Evolutionary conservation across 2,888 invertebrate species (phyloP), one percentile per base, ranked within the genome.

Genomic region (Diadegma fenestrale): DNA sequence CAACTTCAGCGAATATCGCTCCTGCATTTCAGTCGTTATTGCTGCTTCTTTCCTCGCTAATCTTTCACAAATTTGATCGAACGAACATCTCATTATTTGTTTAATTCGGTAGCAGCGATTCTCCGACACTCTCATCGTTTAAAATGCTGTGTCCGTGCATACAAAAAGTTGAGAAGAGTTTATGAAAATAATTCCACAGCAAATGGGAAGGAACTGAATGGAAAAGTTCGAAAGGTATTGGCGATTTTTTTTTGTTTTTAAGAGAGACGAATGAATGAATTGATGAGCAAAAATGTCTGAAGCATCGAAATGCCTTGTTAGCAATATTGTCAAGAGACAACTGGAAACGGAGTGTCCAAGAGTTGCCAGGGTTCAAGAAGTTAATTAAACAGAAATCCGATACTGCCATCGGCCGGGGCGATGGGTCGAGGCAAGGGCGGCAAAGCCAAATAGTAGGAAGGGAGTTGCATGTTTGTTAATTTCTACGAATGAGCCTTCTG

Each of bases 341-440:
- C 45, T 17, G 2, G 41, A 41, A 6, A 10, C 14, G 12, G 51
- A 72, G 30, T 61, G 33, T 19, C 14, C 26, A 26, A 41, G 41
- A 45, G 48, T 66, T 79, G 19, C 33, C 2, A 7, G 7, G 41
- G 68, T 75, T 75, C 22, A 26, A 45, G 58, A 76, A 85, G 78
- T 85, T 85, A 79, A 85, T 85, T 85, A 79, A 82, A 85, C 66
- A 71, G 58, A 71, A 76, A 66, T 76, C 71, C 66, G 48, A 79
- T 58, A 71, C 69, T 71, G 43, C n/a, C 5, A 17, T 7, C 43
- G 43, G 22, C 14, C 0, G 19, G 14, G 37, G 22, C 12, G 26
- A 58, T 43, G 64, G 14, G 58, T 8, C 26, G 5, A 12, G 58
- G 14, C 26, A 22, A 58, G 26, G 26, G 0, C 14, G 26, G 26